These are phyloP conservation scores for Melanaphis sacchari DNA, from an alignment of 1,140 invertebrate genomes.

Conservation along the genomic window DNA sequence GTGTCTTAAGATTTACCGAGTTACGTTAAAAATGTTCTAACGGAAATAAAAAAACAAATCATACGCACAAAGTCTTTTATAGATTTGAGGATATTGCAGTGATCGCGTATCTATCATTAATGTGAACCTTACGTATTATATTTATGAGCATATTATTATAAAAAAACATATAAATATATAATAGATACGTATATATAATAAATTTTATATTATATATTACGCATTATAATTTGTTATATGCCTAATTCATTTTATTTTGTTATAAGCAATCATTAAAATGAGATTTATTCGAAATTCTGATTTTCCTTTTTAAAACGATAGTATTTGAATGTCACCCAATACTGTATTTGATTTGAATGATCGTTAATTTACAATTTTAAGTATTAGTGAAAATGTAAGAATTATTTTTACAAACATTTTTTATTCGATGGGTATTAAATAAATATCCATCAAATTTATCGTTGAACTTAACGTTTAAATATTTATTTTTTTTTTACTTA, in stretches of 20 bases:
- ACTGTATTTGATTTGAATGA: not conserved
- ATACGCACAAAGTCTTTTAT: not conserved
- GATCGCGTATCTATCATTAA: not conserved
- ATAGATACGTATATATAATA: too few relatives aligned
- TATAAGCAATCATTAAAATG: not conserved
- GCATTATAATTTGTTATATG: too few relatives aligned
- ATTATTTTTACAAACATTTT: not conserved
- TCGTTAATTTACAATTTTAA: not conserved
- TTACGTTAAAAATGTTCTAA: not conserved
- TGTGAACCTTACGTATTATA: not conserved
- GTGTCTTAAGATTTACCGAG: not conserved
- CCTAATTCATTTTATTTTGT: too few relatives aligned
- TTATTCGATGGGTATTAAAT: not conserved
- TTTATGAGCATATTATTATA: not conserved
- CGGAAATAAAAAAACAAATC: not conserved
- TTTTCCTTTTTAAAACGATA: too few relatives aligned
- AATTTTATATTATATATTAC: too few relatives aligned
- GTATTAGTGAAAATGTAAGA: not conserved
- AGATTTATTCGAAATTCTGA: not conserved
- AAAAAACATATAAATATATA: too few relatives aligned
- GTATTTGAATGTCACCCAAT: not conserved
- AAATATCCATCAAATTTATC: not conserved
- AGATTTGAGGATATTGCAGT: not conserved
- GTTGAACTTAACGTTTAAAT: not conserved
- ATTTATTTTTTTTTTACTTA: not conserved